Base-by-base conservation (phyloP, 2,888 invertebrate genomes). In the Hydrotaea cyrtoneurina region DNA sequence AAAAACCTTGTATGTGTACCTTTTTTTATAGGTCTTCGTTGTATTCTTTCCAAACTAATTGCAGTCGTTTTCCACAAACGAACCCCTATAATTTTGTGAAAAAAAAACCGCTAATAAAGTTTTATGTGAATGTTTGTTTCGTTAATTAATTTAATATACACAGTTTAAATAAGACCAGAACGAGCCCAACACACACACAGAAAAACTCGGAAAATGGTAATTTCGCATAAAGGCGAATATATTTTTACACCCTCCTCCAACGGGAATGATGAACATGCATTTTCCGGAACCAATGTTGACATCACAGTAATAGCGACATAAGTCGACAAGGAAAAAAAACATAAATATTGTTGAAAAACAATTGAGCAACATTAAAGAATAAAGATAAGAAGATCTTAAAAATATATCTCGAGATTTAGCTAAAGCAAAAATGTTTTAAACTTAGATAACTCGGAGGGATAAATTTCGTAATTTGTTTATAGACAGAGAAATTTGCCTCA, bases 81-180 rank as follows among this genome's bases (percentile, higher is more conserved):
- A 43, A 59, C 55, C 77, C 71, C 36, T 76, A 55, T 76, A 81
- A 75, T 78, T 76, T 78, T 64, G 15, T 71, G 15, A 5, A 23
- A 46, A 23, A 46, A 71, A 66, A 83, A 50, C 78, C 73, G 73
- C 76, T 66, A 39, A 75, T 64, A 71, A 76, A 73, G 26, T 80
- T 55, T 53, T 69, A 69, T 79, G 23, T 43, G 23, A 81, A 71
- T 77, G 84, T 76, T 62, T 79, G 79, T 46, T 59, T 73, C 72
- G 39, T 76, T 82, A 79, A 85, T 82, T 82, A 79, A 76, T 74
- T 79, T 72, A 64, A 71, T 62, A 21, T 43, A 31, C 53, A 59
- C 11, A n/a, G n/a, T 4, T 59, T 23, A 59, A 59, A 59, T 23
- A 26, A 15, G 1, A 13, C n/a, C 4, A 23, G 21, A 15, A 15